Evolutionary conservation across 2,113 vertebrate genomes (phyloP), one percentile per base, ranked within the genome.

Genomic region (Uria aalge): DNA sequence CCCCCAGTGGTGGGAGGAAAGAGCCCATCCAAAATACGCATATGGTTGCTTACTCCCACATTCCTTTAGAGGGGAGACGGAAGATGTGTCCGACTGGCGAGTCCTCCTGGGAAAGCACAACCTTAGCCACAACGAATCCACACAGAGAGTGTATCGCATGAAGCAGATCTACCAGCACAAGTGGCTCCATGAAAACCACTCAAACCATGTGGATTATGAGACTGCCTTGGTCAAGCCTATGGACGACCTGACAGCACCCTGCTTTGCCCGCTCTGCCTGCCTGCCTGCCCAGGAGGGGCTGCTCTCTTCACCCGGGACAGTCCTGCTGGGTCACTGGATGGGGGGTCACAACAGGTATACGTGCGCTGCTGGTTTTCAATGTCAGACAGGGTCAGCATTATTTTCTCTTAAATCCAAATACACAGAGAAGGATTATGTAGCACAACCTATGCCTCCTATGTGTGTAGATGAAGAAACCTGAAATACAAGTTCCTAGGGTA

Each of bases 51-150:
- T 55, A 36, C 12, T 36, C 82, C 83, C 40, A 27, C 75, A 66
- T 81, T 75, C 32, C 62, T 41, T 52, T 94, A 98, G 98, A 64
- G 98, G 97, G 4, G 97, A 99, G 80, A 98, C 97, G 6, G 98
- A 98, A 97, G 98, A 98, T 52, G 85, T 96, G 62, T 92, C 96
- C 38, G 98, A 97, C 91, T 98, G 98, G 98, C 90, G 96, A 83
- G 98, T 98, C 43, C 97, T 99, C 32, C 91, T 98, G 90, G 98
- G 98, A 75, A 99, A 98, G 88, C 98, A 98, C 93, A 95, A 97
- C 87, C 96, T 99, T 78, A 98, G 95, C 88, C 95, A 94, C 45
- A 96, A 91, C 1, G 98, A 99, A 96, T 96, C 52, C 6, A 95
- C 96, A 6, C 97, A 98, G 94, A 97, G 96, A 85, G 72, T 88